Percentiles rank a stretch among this genome's conserved stretches.
Evolutionary conservation across 2,888 invertebrate species (phyloP).

Genomic region (Nasonia oneida): DNA sequence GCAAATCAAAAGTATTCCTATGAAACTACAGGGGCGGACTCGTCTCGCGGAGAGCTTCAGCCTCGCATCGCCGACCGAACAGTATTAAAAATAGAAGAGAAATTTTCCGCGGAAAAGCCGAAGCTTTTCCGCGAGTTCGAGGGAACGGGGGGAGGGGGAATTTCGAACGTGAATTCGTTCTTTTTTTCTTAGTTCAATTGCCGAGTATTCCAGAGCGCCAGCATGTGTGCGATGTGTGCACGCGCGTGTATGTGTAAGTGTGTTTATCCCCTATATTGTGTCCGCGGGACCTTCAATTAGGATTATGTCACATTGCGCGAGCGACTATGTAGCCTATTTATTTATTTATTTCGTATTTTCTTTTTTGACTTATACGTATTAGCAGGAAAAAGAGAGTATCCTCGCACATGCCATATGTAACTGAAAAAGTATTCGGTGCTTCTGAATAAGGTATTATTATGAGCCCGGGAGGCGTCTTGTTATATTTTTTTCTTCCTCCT

Average conservation of each 20-base stretch:
- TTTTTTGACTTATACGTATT: not conserved
- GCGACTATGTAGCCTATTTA: not conserved
- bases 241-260: not conserved
- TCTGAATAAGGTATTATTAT: not conserved
- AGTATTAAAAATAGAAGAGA: conserved; percentile 37
- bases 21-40: not conserved
- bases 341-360: not conserved
- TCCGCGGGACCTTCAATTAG: not conserved
- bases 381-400: not conserved
- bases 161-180: not conserved
- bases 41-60: conserved; percentile 4
- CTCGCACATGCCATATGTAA: not conserved
- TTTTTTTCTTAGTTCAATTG: conserved; percentile 19
- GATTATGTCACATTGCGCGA: not conserved
- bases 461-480: not conserved
- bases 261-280: not conserved
- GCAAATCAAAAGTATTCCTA: not conserved
- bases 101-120: too few species aligned
- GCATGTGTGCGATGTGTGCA: not conserved
- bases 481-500: not conserved
- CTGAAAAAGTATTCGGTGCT: not conserved
- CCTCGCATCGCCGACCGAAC: conserved; percentile 50
- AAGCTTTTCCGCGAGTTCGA: not conserved
- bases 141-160: too few species aligned
- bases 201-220: conserved; percentile 39